phyloP scores from a whole-genome alignment of 2,113 vertebrate genomes.

The Bubo blakistoni region DNA sequence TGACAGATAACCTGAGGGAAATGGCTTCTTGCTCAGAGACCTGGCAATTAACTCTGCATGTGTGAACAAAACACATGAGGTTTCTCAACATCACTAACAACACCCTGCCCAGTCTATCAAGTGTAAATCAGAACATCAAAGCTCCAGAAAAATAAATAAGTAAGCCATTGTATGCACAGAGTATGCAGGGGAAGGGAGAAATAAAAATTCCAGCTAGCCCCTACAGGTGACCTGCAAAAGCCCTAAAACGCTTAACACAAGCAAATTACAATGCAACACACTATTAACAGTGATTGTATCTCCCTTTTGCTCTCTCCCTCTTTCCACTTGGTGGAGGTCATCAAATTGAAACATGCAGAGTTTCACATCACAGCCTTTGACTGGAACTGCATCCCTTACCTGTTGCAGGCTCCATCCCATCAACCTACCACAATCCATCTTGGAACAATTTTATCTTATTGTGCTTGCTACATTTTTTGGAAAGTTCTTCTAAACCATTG shows the following conservation, averaged over 20 bases:
- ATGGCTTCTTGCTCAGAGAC: not conserved
- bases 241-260: not conserved
- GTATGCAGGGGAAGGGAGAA: not conserved
- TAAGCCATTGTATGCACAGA: not conserved
- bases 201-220: not conserved
- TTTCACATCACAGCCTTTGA: not conserved
- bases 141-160: not conserved
- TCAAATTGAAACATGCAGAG: not conserved
- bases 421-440: not conserved
- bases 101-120: not conserved
- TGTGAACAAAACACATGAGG: not conserved
- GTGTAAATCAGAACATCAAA: not conserved
- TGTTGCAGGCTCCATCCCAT: not conserved
- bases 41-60: not conserved
- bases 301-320: not conserved
- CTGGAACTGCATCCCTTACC: not conserved
- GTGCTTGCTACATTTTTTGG: not conserved
- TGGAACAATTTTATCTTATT: not conserved
- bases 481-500: not conserved
- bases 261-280: not conserved
- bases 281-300: not conserved
- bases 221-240: not conserved
- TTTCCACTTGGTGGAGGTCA: not conserved
- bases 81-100: slow-evolving; percentile 23
- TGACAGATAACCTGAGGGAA: not conserved